Evolutionary conservation across 2,113 vertebrate genomes (phyloP), one percentile per base, ranked within the genome.

Genomic region (Clinocottus analis): DNA sequence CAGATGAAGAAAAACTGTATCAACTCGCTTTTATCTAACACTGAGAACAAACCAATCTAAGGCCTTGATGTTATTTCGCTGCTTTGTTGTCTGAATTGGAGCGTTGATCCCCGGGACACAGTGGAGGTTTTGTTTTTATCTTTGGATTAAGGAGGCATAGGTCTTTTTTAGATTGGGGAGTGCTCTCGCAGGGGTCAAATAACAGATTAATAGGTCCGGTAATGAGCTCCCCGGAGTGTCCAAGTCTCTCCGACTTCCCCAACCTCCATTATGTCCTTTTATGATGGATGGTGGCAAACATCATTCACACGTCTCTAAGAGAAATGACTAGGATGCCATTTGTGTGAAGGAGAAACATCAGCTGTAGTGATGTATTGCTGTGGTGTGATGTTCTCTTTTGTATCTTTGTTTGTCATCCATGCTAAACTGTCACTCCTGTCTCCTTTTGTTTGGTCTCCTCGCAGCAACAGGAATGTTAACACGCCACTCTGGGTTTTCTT

Each of bases 171-270:
- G 89, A 93, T 92, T 90, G 88, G 80, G 81, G 85, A 87, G 87
- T 70, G 75, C 87, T 94, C 92, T 93, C 88, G 47, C 90, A 87
- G 86, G 94, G 95, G 94, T 95, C 93, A 95, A 94, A 94, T 90
- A 93, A 93, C 93, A 95, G 91, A 94, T 95, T 94, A 94, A 95
- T 95, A 94, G 93, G 93, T 92, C 89, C 83, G 82, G 92, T 95
- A 94, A 95, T 95, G 93, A 95, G 93, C 90, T 94, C 95, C 95
- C 94, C 77, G 91, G 93, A 93, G 94, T 94, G 91, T 82, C 91
- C 89, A 79, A 86, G 85, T 89, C 85, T 83, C 77, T 85, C 84
- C 33, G 66, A 87, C 89, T 90, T 86, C 85, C 89, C 86, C 79
- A 74, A 75, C 84, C 87, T 91, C 91, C 76, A 85, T 87, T 91